Percentiles rank a stretch among this genome's conserved stretches.
Conservation (phyloP, 2,113 vertebrate species). For the Prunella fulvescens region DNA sequence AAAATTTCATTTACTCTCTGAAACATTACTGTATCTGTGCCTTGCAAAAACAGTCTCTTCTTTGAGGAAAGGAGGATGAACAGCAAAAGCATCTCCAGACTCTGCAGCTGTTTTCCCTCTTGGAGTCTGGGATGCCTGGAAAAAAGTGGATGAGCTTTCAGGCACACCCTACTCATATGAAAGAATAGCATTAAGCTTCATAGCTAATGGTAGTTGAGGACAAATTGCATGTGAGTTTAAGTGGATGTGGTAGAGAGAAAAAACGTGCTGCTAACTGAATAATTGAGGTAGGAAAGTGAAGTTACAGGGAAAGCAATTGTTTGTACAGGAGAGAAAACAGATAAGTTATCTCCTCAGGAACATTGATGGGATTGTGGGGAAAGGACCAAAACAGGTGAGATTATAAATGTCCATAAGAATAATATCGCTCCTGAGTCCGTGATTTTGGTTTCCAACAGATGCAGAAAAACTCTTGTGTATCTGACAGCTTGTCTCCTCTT, state of each 20-base stretch:
- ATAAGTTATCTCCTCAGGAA: background rate
- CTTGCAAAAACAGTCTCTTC: background rate
- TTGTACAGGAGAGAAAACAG: background rate
- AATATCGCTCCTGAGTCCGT: accelerated
- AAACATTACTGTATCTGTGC: background rate
- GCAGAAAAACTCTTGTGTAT: background rate
- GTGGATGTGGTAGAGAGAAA: background rate
- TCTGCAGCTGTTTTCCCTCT: background rate
- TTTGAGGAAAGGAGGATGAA: background rate
- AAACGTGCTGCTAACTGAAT: background rate
- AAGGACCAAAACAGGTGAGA: background rate
- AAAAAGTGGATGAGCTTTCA: background rate
- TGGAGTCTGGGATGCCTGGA: background rate
- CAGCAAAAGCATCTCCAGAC: background rate
- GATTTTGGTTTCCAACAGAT: background rate
- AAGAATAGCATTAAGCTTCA: background rate
- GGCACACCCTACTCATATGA: background rate
- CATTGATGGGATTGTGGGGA: background rate
- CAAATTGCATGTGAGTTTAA: background rate
- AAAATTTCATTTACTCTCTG: background rate
- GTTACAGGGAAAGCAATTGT: background rate
- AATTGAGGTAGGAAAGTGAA: background rate
- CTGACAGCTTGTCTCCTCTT: constrained; percentile 23
- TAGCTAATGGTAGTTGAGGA: background rate
- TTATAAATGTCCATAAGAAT: background rate